phyloP scores from a whole-genome alignment of 2,113 vertebrate species.

The Erythrolamprus reginae region DNA sequence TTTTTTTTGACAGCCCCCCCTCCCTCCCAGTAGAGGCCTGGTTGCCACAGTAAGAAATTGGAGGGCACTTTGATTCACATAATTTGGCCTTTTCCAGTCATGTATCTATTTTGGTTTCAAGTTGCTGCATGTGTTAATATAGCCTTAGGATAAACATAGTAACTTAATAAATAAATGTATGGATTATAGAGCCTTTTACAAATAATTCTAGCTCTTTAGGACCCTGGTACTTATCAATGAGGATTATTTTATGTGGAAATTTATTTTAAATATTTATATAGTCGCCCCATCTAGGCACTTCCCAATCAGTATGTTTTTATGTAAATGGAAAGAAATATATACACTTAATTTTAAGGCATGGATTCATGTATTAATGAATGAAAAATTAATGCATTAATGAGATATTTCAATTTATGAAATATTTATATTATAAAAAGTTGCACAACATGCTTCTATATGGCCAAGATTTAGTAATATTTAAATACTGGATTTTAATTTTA shows the following conservation, averaged over 20 bases:
- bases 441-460: not conserved
- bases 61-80: not conserved
- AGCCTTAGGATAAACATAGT: not conserved
- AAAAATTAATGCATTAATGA: too few species aligned
- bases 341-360: too few species aligned
- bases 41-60: not conserved
- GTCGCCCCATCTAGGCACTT: too few species aligned
- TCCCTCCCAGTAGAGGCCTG: too few species aligned
- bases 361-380: too few species aligned
- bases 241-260: not conserved
- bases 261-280: too few species aligned
- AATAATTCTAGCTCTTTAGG: not conserved
- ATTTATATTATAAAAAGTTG: not conserved
- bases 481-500: too few species aligned
- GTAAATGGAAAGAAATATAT: too few species aligned
- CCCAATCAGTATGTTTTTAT: too few species aligned
- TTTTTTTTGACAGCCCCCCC: not conserved
- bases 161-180: not conserved
- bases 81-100: not conserved
- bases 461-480: too few species aligned
- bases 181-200: not conserved
- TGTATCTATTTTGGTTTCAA: not conserved
- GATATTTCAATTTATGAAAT: not conserved
- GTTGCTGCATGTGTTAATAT: not conserved
- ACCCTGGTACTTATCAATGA: not conserved